Percentiles rank a stretch among this genome's conserved stretches.
Conservation (phyloP, 1,140 invertebrate genomes). For the Pogonomyrmex californicus region DNA sequence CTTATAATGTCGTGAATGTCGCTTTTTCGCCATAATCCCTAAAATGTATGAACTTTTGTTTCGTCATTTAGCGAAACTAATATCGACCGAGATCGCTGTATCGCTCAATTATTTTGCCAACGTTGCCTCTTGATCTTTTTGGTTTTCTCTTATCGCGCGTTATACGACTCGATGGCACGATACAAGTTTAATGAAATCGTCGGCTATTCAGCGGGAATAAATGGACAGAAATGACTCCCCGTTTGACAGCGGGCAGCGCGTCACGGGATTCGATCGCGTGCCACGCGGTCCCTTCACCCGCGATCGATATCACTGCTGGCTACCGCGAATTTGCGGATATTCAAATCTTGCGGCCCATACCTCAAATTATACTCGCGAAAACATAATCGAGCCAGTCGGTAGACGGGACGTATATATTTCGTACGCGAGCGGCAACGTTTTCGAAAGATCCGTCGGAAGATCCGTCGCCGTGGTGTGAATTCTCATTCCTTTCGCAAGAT, state of each 20-base stretch:
- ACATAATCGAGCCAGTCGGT: constrained; percentile 64
- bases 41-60: constrained; percentile 40
- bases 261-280: constrained; percentile 83
- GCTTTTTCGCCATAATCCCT: neutral
- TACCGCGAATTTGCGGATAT: constrained; percentile 78
- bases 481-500: constrained; percentile 11
- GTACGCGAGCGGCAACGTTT: constrained; percentile 1
- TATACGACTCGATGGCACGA: neutral
- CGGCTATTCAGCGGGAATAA: constrained; percentile 49
- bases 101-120: constrained; percentile 17
- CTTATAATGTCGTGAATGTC: neutral
- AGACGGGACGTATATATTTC: constrained; percentile 20
- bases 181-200: constrained; percentile 64
- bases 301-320: constrained; percentile 83
- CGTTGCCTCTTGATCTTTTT: neutral
- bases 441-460: neutral
- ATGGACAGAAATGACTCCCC: constrained; percentile 43
- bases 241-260: constrained; percentile 64
- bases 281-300: constrained; percentile 73
- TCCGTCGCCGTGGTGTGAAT: constrained; percentile 8
- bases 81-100: neutral
- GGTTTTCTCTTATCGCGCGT: neutral
- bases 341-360: constrained; percentile 76
- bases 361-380: constrained; percentile 73
- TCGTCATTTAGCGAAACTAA: constrained; percentile 27